phyloP scores from a whole-genome alignment of 2,113 vertebrate species.

The Phyllostomus hastatus region DNA sequence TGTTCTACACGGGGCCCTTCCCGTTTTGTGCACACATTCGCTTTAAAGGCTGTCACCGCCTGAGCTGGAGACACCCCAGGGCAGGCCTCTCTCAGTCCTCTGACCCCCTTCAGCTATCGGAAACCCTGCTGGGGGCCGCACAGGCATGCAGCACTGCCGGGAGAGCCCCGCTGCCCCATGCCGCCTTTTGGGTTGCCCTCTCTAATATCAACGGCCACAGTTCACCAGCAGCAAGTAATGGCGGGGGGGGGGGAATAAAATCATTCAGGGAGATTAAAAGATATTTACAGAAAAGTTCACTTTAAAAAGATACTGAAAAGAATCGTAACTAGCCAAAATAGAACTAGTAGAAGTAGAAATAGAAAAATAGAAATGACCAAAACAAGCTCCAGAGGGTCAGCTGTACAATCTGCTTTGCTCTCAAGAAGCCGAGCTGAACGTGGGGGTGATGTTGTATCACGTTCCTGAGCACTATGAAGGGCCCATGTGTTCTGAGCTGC shows the following conservation, averaged over 20 bases:
- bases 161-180: neutral
- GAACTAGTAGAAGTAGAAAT: neutral
- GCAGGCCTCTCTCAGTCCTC: slow-evolving; percentile 49
- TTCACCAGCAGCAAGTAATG: slow-evolving; percentile 65
- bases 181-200: slow-evolving; percentile 34
- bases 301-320: slow-evolving; percentile 37
- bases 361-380: slow-evolving; percentile 4
- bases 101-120: slow-evolving; percentile 45
- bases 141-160: neutral
- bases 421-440: neutral
- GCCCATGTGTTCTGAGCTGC: neutral
- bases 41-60: slow-evolving; percentile 13
- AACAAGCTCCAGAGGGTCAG: neutral
- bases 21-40: neutral
- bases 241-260: neutral
- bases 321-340: slow-evolving; percentile 39
- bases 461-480: neutral
- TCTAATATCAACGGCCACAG: slow-evolving; percentile 62
- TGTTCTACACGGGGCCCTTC: slow-evolving; percentile 1
- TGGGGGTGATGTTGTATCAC: neutral
- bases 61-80: neutral
- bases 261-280: slow-evolving; percentile 59
- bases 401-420: neutral
- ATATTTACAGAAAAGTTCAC: slow-evolving; percentile 60
- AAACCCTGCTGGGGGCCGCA: neutral